Conservation (phyloP, 1,140 invertebrate species). For the Procambarus clarkii region DNA sequence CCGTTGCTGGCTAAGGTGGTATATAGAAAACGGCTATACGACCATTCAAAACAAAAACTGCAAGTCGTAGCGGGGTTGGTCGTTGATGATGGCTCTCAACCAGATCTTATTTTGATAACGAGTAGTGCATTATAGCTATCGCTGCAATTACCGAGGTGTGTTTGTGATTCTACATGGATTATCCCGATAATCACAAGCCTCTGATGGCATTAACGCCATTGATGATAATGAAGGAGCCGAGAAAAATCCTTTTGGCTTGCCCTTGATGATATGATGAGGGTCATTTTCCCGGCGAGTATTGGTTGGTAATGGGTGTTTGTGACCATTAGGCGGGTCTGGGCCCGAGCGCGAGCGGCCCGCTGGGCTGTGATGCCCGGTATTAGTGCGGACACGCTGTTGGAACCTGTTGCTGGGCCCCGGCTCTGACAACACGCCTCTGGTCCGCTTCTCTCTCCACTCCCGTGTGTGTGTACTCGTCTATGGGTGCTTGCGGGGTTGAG, state of each 20-base stretch:
- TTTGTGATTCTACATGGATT: conserved; percentile 61
- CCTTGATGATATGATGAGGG: conserved; percentile 27
- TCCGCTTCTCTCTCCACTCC: too few species aligned
- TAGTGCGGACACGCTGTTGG: too few species aligned
- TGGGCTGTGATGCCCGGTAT: too few species aligned
- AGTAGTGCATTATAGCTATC: conserved; percentile 42
- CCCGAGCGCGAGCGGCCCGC: background rate
- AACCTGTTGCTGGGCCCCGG: too few species aligned
- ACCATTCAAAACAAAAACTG: background rate
- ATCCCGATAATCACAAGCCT: conserved; percentile 51
- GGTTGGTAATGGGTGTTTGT: conserved; percentile 56
- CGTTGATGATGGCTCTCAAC: conserved; percentile 31
- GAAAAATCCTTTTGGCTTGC: conserved; percentile 28
- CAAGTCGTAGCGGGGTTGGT: conserved; percentile 18
- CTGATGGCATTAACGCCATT: conserved; percentile 53
- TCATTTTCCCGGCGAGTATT: conserved; percentile 29
- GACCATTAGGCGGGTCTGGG: background rate
- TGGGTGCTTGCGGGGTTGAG: too few species aligned
- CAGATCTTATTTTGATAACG: conserved; percentile 60
- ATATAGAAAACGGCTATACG: conserved; percentile 48
- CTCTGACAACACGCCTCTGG: too few species aligned
- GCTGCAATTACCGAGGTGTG: conserved; percentile 35
- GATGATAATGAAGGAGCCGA: conserved; percentile 39
- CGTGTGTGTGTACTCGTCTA: too few species aligned
- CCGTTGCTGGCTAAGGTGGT: background rate